Evolutionary conservation across 2,797 vertebrate species (phyloP).

Genomic region (Anguilla megastoma): DNA sequence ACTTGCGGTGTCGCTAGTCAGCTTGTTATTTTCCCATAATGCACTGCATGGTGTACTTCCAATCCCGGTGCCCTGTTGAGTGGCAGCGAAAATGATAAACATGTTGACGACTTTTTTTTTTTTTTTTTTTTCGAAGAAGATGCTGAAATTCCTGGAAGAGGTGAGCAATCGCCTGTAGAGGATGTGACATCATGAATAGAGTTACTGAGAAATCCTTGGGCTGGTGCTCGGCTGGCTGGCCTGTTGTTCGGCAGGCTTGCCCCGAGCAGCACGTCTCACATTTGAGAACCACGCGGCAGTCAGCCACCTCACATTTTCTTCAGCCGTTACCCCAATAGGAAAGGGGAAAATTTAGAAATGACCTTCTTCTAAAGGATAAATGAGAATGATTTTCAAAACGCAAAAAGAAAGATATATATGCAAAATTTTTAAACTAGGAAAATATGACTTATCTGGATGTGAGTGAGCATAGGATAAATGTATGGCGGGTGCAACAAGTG

Average conservation of each 20-base stretch:
- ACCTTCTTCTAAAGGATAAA: background rate
- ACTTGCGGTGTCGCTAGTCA: background rate
- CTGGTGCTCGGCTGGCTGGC: background rate
- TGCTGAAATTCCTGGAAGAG: background rate
- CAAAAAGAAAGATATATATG: background rate
- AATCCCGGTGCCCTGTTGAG: background rate
- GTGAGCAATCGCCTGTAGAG: conserved; percentile 1
- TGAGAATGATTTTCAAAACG: background rate
- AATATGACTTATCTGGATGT: background rate
- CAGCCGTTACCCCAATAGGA: background rate
- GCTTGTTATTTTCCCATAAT: conserved; percentile 12
- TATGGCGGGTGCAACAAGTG: background rate
- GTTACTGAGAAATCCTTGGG: background rate
- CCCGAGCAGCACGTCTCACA: background rate
- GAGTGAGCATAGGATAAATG: background rate
- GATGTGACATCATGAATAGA: background rate
- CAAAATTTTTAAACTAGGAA: background rate
- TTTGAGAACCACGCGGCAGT: background rate
- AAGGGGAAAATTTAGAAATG: background rate
- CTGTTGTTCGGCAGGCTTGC: background rate
- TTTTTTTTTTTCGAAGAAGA: background rate
- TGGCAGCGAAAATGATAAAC: background rate
- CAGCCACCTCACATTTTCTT: background rate
- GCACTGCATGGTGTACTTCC: background rate
- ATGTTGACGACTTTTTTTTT: background rate